Evolutionary conservation across 2,113 vertebrate species (phyloP).

Genomic region (Marcusenius ussheri): DNA sequence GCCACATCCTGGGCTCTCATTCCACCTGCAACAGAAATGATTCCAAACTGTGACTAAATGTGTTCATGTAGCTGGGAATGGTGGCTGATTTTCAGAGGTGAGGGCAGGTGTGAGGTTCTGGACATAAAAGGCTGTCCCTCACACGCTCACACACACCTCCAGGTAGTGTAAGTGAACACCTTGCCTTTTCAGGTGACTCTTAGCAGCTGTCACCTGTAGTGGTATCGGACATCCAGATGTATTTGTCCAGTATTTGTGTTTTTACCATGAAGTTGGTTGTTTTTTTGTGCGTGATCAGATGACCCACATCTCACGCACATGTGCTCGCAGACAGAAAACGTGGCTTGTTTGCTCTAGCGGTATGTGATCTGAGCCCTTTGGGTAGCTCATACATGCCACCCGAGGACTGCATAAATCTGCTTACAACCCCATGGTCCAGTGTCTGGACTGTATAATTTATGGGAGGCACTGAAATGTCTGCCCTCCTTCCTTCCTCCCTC

Average conservation of each 20-base stretch:
- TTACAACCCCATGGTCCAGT: not conserved
- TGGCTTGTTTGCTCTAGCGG: not conserved
- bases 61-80: not conserved
- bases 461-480: slow-evolving; percentile 1
- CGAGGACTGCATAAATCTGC: not conserved
- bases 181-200: not conserved
- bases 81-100: not conserved
- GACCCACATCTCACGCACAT: not conserved
- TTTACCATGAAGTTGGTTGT: not conserved
- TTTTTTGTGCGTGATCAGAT: not conserved
- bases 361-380: not conserved
- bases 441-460: slow-evolving; percentile 18
- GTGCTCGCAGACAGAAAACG: not conserved
- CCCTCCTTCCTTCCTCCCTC: not conserved
- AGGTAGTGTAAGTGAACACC: not conserved
- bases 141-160: not conserved
- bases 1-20: not conserved
- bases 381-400: not conserved
- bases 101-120: not conserved
- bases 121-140: not conserved
- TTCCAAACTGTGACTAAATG: not conserved
- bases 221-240: not conserved
- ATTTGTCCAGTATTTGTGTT: not conserved
- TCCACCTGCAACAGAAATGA: not conserved
- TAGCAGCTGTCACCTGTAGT: not conserved